Percentiles rank a stretch among this genome's conserved stretches.
phyloP scores from a whole-genome alignment of 2,113 vertebrate species.

The Anarhynchus alexandrinus region DNA sequence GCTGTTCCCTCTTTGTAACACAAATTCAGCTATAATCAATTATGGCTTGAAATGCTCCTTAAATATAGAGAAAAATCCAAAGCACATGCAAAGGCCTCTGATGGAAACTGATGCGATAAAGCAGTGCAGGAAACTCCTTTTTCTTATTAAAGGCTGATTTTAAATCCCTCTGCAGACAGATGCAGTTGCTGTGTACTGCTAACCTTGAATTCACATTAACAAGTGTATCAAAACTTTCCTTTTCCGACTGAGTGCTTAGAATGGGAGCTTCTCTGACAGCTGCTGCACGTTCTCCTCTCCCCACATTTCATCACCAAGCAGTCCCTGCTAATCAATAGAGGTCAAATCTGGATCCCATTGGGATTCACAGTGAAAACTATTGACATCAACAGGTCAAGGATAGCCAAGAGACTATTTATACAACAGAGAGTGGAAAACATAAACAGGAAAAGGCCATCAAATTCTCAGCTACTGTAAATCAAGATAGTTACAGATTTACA shows the following conservation, averaged over 20 bases:
- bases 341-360: not conserved
- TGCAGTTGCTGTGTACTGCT: slow-evolving; percentile 5
- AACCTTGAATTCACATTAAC: slow-evolving; percentile 62
- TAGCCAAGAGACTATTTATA: not conserved
- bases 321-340: not conserved
- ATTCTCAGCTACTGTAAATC: not conserved
- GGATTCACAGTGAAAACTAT: slow-evolving; percentile 7
- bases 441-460: not conserved
- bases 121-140: slow-evolving; percentile 28
- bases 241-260: not conserved
- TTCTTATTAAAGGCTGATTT: slow-evolving; percentile 36
- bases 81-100: slow-evolving; percentile 13
- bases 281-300: not conserved
- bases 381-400: slow-evolving; percentile 27
- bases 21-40: slow-evolving; percentile 61
- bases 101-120: not conserved
- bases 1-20: slow-evolving; percentile 48
- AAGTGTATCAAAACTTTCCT: not conserved
- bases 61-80: slow-evolving; percentile 35
- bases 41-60: slow-evolving; percentile 44
- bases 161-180: slow-evolving; percentile 28
- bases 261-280: not conserved
- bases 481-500: not conserved
- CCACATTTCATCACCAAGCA: not conserved
- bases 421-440: not conserved